Evolutionary conservation across 1,140 invertebrate genomes (phyloP).

Genomic region (Drosophila kurseongensis): DNA sequence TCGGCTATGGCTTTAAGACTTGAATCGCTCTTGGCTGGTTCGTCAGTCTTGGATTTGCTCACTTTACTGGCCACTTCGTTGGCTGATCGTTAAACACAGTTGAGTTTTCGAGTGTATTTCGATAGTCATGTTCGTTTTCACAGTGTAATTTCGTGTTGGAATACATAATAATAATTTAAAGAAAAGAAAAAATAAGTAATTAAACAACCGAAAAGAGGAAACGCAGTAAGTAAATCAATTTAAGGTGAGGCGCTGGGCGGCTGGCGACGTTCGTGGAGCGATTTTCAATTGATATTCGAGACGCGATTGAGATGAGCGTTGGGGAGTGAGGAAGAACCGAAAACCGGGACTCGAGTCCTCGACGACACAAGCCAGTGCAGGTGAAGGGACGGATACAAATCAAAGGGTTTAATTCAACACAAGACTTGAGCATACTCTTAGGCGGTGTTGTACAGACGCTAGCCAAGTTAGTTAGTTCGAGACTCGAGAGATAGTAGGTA

Average conservation of each 20-base stretch:
- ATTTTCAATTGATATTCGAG: constrained; percentile 31
- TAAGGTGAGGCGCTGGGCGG: constrained; percentile 41
- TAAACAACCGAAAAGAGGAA: constrained; percentile 20
- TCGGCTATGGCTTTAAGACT: constrained; percentile 36
- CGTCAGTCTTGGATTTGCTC: constrained; percentile 38
- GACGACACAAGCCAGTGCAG: constrained; percentile 26
- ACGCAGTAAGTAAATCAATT: constrained; percentile 7
- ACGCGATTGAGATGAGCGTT: constrained; percentile 44
- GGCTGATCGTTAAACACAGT: constrained; percentile 39
- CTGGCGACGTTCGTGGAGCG: constrained; percentile 39
- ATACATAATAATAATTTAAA: constrained; percentile 30
- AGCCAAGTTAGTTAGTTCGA: constrained; percentile 55
- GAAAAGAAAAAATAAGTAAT: constrained; percentile 4
- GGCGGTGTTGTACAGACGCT: constrained; percentile 74
- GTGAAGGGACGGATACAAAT: constrained; percentile 32
- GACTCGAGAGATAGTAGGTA: constrained; percentile 34
- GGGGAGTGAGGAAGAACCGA: constrained; percentile 16
- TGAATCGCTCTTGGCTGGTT: constrained; percentile 18
- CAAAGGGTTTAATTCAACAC: constrained; percentile 26
- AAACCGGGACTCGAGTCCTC: constrained; percentile 20
- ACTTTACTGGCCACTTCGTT: constrained; percentile 25
- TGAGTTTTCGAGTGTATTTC: constrained; percentile 49
- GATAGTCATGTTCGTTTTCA: constrained; percentile 13
- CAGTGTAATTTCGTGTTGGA: constrained; percentile 46
- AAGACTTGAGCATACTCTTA: constrained; percentile 64